Evolutionary conservation across 2,113 vertebrate species (phyloP), one percentile per base, ranked within the genome.

Genomic region (Varanus komodoensis): DNA sequence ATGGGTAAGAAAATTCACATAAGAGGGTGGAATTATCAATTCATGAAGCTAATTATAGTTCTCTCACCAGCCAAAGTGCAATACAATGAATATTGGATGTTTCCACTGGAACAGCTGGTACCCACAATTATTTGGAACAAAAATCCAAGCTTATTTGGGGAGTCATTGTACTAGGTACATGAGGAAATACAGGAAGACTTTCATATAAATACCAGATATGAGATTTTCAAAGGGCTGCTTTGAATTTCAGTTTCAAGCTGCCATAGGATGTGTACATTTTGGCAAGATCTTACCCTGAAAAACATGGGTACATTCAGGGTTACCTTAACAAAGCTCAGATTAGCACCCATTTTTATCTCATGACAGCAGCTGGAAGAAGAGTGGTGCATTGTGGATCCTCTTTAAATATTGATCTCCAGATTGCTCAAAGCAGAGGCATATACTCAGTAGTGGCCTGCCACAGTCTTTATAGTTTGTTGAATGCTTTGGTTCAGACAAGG

Each of bases 321-420:
- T 77, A 82, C 32, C 0, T 1, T 89, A 92, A 89, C 1, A 6
- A 71, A 32, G 0, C 79, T 2, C 3, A 0, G 74, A 90, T 57
- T 61, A 91, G 54, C 0, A 0, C 81, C 79, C 2, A 5, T 9
- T 91, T 95, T 84, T 94, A 87, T 92, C 94, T 93, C 86, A 89
- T 87, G 89, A 90, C 93, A 94, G 92, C 95, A 93, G 93, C 94
- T 94, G 96, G 91, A 87, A 96, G 83, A 82, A 88, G 77, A 92
- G 91, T 93, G 89, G 84, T 48, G 8, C 69, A 21, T 93, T 90
- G 95, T 97, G 96, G 95, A 94, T 94, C 90, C 95, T 96, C 87
- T 96, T 97, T 96, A 97, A 97, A 96, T 97, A 97, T 97, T 96
- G 97, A 97, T 97, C 96, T 95, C 84, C 93, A 93, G 89, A 61